Evolutionary conservation across 2,113 vertebrate genomes (phyloP).

Genomic region (Panthera leo): DNA sequence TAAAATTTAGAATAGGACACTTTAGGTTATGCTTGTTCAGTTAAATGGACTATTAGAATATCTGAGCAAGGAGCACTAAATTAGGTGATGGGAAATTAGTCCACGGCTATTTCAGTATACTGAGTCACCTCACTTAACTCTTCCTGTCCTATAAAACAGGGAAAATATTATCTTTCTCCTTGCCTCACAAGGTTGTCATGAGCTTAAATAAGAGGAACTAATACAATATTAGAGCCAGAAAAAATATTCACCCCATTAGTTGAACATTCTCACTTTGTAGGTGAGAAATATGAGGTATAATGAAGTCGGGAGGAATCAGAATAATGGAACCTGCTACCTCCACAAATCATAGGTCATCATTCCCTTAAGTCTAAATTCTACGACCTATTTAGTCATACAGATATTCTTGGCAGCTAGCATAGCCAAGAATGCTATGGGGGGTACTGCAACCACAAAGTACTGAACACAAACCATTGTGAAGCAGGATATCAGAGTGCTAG

Average conservation of each 20-base stretch:
- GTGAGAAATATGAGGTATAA: constrained; percentile 30
- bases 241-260: not conserved
- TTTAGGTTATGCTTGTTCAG: not conserved
- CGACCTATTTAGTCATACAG: not conserved
- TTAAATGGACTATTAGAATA: constrained; percentile 22
- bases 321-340: not conserved
- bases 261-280: not conserved
- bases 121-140: not conserved
- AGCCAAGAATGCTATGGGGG: not conserved
- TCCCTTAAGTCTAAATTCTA: not conserved
- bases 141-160: constrained; percentile 2
- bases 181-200: not conserved
- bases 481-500: not conserved
- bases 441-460: not conserved
- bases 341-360: not conserved
- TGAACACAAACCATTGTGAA: not conserved
- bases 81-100: constrained; percentile 12
- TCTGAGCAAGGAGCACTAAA: not conserved
- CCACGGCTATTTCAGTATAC: constrained; percentile 11
- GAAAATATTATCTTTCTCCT: not conserved
- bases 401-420: not conserved
- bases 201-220: not conserved
- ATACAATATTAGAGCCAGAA: constrained; percentile 13
- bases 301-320: not conserved
- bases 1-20: constrained; percentile 6